Conservation (phyloP, 2,113 vertebrate genomes). For the Dinomys branickii region DNA sequence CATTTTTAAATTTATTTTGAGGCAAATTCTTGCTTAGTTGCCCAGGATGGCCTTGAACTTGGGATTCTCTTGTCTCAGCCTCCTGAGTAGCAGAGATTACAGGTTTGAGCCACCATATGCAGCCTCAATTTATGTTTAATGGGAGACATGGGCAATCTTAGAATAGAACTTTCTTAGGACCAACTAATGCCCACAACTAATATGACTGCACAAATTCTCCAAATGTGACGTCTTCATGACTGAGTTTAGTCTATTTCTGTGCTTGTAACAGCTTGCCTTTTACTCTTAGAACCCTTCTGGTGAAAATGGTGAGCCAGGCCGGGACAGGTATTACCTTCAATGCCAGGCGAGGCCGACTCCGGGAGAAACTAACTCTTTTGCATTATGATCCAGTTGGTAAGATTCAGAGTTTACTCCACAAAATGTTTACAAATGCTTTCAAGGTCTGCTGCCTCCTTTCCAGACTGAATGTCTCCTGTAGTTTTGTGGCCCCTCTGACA, state of each 20-base stretch:
- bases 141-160: background rate
- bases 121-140: background rate
- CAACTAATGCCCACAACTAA: background rate
- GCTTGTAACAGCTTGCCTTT: conserved; percentile 58
- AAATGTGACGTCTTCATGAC: background rate
- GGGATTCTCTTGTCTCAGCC: background rate
- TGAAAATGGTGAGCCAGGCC: conserved; percentile 95
- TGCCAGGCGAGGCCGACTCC: conserved; percentile 90
- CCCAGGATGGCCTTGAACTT: background rate
- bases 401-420: conserved; percentile 50
- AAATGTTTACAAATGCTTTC: background rate
- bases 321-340: conserved; percentile 94
- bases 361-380: conserved; percentile 93
- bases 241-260: conserved; percentile 11
- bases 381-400: conserved; percentile 96
- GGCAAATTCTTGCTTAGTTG: background rate
- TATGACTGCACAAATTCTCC: background rate
- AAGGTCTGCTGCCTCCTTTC: background rate
- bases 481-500: conserved; percentile 15
- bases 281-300: conserved; percentile 90
- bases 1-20: background rate
- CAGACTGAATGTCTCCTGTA: background rate
- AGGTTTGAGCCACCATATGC: background rate
- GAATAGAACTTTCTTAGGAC: background rate
- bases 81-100: background rate